Conservation (phyloP, 2,113 vertebrate species). For the Sceloporus tristichus region DNA sequence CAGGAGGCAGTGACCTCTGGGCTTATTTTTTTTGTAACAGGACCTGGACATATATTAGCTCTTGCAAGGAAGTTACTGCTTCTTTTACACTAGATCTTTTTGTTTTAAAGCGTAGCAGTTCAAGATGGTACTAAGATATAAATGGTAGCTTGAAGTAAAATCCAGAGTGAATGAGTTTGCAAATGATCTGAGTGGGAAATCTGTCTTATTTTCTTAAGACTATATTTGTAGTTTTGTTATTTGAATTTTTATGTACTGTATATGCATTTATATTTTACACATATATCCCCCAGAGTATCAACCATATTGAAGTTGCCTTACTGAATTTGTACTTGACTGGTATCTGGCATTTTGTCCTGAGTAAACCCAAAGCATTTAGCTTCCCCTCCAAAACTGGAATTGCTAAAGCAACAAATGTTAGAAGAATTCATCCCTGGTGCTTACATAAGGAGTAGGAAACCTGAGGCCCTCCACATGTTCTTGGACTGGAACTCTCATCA, state of each 20-base stretch:
- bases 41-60: constrained; percentile 65
- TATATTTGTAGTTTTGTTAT: too few species aligned
- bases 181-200: neutral
- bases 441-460: neutral
- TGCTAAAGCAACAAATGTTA: constrained; percentile 28
- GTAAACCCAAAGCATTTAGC: neutral
- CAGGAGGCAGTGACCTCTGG: constrained; percentile 9
- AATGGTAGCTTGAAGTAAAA: constrained; percentile 11
- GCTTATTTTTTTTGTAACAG: constrained; percentile 76
- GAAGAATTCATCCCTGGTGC: neutral
- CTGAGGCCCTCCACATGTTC: too few species aligned
- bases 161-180: neutral
- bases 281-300: neutral
- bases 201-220: neutral
- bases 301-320: neutral
- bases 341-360: neutral
- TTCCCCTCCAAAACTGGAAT: constrained; percentile 37
- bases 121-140: constrained; percentile 43
- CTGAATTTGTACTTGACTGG: neutral
- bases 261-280: too few species aligned
- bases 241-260: too few species aligned
- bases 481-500: neutral
- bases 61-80: constrained; percentile 30
- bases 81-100: constrained; percentile 35
- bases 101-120: constrained; percentile 32